These are phyloP conservation scores for Drosophila algonquin DNA, from an alignment of 2,888 invertebrate species.

Conservation along the genomic window DNA sequence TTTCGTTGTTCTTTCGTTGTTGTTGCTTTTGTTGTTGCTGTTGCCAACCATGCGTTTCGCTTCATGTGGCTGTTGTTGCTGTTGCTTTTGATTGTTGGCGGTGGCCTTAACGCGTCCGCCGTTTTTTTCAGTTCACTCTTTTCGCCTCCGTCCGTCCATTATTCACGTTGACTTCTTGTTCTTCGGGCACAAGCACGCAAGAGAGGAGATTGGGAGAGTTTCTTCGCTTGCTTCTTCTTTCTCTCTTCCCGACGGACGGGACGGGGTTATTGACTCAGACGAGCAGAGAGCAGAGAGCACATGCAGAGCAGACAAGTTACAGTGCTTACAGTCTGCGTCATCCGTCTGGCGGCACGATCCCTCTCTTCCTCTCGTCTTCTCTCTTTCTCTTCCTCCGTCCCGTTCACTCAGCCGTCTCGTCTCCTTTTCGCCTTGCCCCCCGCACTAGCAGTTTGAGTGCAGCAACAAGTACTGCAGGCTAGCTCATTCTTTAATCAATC, in stretches of 20 bases:
- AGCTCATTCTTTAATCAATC: background rate
- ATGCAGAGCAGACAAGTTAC: constrained; percentile 8
- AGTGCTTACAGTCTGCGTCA: constrained; percentile 40
- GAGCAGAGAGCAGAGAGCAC: background rate
- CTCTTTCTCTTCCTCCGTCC: background rate
- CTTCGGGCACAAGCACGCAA: constrained; percentile 19
- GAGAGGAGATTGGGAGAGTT: constrained; percentile 26
- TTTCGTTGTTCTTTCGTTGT: background rate
- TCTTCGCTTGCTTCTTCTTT: background rate
- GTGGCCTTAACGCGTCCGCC: constrained; percentile 62
- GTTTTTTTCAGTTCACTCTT: constrained; percentile 69
- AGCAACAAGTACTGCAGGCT: constrained; percentile 8
- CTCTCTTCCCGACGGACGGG: background rate
- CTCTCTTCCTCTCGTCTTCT: background rate
- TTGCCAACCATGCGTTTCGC: background rate
- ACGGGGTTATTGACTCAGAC: background rate
- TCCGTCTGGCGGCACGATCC: constrained; percentile 37
- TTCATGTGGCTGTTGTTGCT: constrained; percentile 8
- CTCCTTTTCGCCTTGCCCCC: background rate
- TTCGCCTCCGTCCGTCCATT: constrained; percentile 55
- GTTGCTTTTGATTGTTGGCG: constrained; percentile 60
- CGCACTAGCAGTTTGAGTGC: background rate
- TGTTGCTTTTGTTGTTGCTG: background rate
- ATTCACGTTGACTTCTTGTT: constrained; percentile 60
- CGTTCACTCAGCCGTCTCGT: background rate